These are phyloP conservation scores for Pardalotus punctatus DNA, from an alignment of 2,113 vertebrate genomes.

Conservation along the genomic window DNA sequence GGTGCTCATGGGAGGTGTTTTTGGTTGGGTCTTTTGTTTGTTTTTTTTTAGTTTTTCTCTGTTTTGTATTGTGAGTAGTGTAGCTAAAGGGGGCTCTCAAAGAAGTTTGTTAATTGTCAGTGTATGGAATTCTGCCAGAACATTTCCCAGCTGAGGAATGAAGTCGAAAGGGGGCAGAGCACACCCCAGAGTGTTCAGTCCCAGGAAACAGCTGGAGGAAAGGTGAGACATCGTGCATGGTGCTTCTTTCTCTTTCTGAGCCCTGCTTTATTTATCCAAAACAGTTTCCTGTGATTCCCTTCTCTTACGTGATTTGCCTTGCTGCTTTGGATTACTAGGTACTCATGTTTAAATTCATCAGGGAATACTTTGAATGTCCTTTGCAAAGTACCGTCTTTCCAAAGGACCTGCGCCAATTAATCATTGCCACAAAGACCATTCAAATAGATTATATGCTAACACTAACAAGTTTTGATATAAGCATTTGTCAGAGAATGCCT, in stretches of 20 bases:
- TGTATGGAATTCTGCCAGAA: neutral
- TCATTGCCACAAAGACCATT: neutral
- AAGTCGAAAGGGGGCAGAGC: neutral
- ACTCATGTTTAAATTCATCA: neutral
- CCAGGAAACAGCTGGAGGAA: neutral
- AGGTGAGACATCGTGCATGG: neutral
- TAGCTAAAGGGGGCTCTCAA: neutral
- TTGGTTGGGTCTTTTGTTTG: neutral
- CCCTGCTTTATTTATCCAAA: neutral
- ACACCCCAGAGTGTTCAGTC: neutral
- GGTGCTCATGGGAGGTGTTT: neutral
- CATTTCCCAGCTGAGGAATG: neutral
- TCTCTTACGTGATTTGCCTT: neutral
- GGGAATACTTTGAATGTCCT: neutral
- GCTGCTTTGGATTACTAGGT: neutral
- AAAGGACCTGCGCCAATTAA: neutral
- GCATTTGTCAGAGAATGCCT: neutral
- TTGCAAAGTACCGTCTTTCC: neutral
- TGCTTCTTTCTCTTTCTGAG: neutral
- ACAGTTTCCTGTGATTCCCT: neutral
- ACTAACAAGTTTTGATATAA: neutral
- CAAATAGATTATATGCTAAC: neutral
- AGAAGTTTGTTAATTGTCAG: neutral
- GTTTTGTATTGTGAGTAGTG: neutral
- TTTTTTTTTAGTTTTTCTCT: rapidly evolving